Evolutionary conservation across 2,113 vertebrate species (phyloP), one percentile per base, ranked within the genome.

Genomic region (Lanius ludovicianus): DNA sequence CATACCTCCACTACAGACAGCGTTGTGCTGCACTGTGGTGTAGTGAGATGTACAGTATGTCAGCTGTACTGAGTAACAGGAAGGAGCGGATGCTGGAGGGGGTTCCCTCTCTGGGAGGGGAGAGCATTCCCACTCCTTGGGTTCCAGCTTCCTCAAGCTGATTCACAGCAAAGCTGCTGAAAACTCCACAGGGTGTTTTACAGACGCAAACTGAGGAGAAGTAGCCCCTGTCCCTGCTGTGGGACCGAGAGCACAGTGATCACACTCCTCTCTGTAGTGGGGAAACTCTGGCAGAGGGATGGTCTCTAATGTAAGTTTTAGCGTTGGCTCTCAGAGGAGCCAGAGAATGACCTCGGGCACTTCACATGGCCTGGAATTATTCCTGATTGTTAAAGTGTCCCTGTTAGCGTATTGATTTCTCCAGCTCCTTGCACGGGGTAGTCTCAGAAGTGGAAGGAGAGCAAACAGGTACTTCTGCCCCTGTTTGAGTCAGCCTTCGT

Each of bases 21-120:
- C 5, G 1, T 15, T 85, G 42, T 35, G 46, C 16, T 25, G 18
- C 17, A 2, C 14, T 39, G 4, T 41, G 42, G 3, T 33, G 0
- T 0, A 21, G 50, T 25, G 69, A 63, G 21, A 19, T 65, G 50
- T 24, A 8, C 37, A 7, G 6, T 6, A 7, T 8, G 22, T 33
- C 89, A 73, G 67, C 75, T 76, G 1, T 28, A 28, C 31, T 22
- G 35, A 68, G 33, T 19, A 31, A 23, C 14, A 63, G 83, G 31
- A 94, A 35, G 0, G 0, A 69, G 41, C 18, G 6, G 15, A 8
- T 67, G 25, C 42, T 1, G 5, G 35, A 71, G 42, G 19, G 73
- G 37, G 14, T 28, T 59, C 30, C 4, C 30, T 11, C 7, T 27
- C 70, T 6, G 1, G 10, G 11, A 74, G 44, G 22, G 33, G 44